Evolutionary conservation across 2,113 vertebrate genomes (phyloP).

Genomic region (Prochilodus magdalenae): DNA sequence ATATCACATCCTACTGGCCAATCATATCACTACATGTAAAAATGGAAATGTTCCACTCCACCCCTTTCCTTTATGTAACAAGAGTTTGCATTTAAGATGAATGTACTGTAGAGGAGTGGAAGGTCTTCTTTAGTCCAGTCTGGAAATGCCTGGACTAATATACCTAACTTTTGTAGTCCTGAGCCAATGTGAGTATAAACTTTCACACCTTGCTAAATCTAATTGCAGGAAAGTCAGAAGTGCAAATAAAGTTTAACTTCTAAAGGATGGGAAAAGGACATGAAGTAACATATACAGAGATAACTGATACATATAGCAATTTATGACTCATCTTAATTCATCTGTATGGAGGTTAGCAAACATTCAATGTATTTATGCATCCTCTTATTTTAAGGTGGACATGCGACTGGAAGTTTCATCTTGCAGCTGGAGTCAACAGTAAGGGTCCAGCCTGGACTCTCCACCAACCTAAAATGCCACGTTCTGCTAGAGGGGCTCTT

Average conservation of each 20-base stretch:
- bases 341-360: too few species aligned
- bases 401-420: neutral
- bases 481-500: too few species aligned
- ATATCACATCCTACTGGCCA: neutral
- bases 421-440: too few species aligned
- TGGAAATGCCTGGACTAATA: neutral
- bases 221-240: too few species aligned
- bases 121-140: neutral
- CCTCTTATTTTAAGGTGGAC: neutral
- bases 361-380: neutral
- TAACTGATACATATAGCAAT: too few species aligned
- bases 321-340: neutral
- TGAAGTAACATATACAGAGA: too few species aligned
- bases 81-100: neutral
- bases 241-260: too few species aligned
- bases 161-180: neutral
- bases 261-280: too few species aligned
- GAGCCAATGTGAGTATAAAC: neutral
- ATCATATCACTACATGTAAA: neutral
- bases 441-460: too few species aligned
- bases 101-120: neutral
- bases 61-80: neutral
- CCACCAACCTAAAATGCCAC: too few species aligned
- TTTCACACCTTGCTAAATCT: neutral
- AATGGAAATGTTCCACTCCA: neutral